Base-by-base conservation (phyloP, 2,113 vertebrate species). In the Epinephelus lanceolatus region DNA sequence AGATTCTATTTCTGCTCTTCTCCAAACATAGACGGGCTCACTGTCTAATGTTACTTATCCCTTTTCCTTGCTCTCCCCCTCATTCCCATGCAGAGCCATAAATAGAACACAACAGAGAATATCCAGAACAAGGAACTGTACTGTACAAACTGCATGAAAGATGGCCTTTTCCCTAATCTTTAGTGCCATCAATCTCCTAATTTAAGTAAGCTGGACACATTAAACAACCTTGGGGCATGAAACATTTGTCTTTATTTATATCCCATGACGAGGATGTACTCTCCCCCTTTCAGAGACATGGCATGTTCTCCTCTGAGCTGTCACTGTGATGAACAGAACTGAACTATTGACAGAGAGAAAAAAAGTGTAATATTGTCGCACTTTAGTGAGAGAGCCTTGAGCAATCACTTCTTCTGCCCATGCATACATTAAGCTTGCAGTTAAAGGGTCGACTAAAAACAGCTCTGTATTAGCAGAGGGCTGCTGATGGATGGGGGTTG, bases 101-200 rank as follows among this genome's bases (percentile, higher is more conserved):
- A 94, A 94, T 95, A 94, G 92, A 88, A 70, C 77, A 81, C 77
- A 86, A 82, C 85, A 84, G 88, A 93, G 86, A 93, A 84, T 83
- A 87, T 85, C 90, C 93, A 91, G 92, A 90, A 87, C 86, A 78
- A 91, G 87, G 90, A 88, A 84, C 75, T 75, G 85, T 25, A 61
- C 69, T 40, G 63, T 81, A 80, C 81, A 83, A 89, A 84, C 53
- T 78, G 77, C 78, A 78, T 68, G 78, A 87, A 88, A 88, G 57
- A 84, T 60, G 65, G 33, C 68, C 33, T 89, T 91, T 90, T 30
- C 77, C 51, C 55, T 67, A 71, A 87, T 91, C 86, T 89, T 83
- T 42, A 83, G 55, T 89, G 65, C 62, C 85, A 83, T 81, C 71
- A 87, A 14, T 88, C 69, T 75, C 69, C 63, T 83, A 65, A 86